These are phyloP conservation scores for Orbicella faveolata DNA, from an alignment of 64 coral and sea anemone species.

Conservation along the genomic window DNA sequence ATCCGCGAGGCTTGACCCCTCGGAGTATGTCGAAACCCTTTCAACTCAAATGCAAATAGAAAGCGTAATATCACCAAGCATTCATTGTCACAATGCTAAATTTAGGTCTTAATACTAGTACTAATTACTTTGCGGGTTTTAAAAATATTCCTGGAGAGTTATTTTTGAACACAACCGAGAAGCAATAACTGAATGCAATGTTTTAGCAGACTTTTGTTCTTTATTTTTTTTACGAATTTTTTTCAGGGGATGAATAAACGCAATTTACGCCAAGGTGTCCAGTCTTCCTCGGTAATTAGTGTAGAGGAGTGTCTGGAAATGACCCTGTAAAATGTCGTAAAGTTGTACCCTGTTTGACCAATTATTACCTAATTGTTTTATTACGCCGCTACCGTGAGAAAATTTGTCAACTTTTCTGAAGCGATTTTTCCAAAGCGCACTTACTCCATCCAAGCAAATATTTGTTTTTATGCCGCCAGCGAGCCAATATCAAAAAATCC, in stretches of 20 bases:
- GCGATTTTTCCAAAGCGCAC: conserved; percentile 9
- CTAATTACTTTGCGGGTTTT: conserved; percentile 29
- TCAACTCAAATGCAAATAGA: conserved; percentile 15
- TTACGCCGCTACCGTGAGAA: conserved; percentile 36
- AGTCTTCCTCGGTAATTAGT: background rate
- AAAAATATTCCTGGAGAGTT: conserved; percentile 29
- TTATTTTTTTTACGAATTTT: background rate
- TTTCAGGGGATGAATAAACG: background rate
- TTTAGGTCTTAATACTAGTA: conserved; percentile 14
- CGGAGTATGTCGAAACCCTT: background rate
- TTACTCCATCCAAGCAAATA: conserved; percentile 40
- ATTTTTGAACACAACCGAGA: conserved; percentile 33
- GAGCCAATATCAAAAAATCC: conserved; percentile 36
- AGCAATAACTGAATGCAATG: background rate
- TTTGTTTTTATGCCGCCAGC: conserved; percentile 39
- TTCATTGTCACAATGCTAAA: conserved; percentile 5
- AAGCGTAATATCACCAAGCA: conserved; percentile 12
- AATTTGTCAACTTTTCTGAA: conserved; percentile 10
- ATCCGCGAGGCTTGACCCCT: conserved; percentile 17
- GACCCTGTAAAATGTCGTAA: background rate
- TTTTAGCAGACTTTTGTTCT: background rate
- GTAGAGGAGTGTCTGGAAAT: background rate
- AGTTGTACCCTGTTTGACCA: background rate
- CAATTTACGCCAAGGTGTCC: background rate
- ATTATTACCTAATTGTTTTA: background rate